Conservation (phyloP, 2,888 invertebrate genomes). For the Glaucopsyche alexis region DNA sequence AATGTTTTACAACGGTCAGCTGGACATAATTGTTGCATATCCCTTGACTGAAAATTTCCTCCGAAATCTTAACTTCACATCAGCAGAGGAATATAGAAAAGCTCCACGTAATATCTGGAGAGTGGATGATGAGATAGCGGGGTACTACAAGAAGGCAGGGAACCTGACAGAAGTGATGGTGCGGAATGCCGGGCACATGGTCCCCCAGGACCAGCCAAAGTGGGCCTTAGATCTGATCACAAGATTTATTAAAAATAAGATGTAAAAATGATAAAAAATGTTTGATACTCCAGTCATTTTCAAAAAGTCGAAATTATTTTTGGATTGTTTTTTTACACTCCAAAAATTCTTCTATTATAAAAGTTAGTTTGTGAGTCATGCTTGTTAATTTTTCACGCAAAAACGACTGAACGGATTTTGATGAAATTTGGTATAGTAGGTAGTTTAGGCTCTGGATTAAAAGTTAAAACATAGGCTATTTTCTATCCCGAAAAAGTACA, state of each 20-base stretch:
- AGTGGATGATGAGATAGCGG: conserved; percentile 83
- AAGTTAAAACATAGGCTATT: too few relatives aligned
- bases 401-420: too few relatives aligned
- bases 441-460: too few relatives aligned
- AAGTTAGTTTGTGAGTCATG: too few relatives aligned
- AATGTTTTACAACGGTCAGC: conserved; percentile 83
- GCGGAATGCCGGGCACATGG: conserved; percentile 89
- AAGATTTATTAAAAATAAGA: conserved; percentile 67
- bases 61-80: conserved; percentile 82
- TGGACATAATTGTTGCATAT: conserved; percentile 83
- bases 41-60: conserved; percentile 83
- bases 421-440: too few relatives aligned
- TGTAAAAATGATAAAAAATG: conserved; percentile 35
- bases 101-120: conserved; percentile 84
- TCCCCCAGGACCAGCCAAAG: conserved; percentile 80
- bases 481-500: too few relatives aligned
- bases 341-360: too few relatives aligned
- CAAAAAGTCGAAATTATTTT: too few relatives aligned
- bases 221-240: conserved; percentile 79
- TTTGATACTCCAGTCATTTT: neutral
- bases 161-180: conserved; percentile 86
- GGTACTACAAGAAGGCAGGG: conserved; percentile 85
- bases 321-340: neutral
- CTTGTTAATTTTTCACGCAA: too few relatives aligned
- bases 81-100: conserved; percentile 80